Conservation (phyloP, 2,113 vertebrate genomes). For the Actenoides lindsayi region DNA sequence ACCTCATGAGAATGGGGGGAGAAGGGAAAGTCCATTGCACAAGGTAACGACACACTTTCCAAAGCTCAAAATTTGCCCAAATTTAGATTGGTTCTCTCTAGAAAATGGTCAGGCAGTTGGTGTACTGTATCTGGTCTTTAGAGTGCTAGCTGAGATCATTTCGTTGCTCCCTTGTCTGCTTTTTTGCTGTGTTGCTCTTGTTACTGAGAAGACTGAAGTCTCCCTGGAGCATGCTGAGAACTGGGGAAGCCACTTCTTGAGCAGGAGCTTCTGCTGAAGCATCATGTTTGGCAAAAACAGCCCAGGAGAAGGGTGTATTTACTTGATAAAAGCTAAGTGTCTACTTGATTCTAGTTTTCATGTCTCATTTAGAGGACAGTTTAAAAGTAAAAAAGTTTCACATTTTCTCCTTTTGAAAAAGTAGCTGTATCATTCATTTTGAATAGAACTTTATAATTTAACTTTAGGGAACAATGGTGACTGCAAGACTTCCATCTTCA, state of each 20-base stretch:
- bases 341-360: background rate
- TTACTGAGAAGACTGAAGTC: fast-evolving
- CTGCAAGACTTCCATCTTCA: background rate
- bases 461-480: background rate
- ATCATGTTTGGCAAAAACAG: background rate
- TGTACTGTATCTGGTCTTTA: background rate
- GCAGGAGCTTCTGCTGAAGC: background rate
- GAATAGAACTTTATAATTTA: background rate
- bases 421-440: background rate
- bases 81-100: fast-evolving
- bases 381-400: background rate
- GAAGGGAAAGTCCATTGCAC: background rate
- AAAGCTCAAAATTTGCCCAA: background rate
- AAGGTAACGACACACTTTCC: background rate
- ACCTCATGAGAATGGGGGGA: background rate
- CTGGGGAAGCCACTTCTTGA: background rate
- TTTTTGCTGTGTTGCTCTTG: background rate
- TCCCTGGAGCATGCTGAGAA: background rate
- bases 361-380: background rate
- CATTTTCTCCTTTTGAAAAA: background rate
- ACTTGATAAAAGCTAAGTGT: background rate
- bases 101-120: background rate
- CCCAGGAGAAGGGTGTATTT: background rate
- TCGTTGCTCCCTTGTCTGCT: background rate
- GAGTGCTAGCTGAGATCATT: background rate